Evolutionary conservation across 2,888 invertebrate species (phyloP), one percentile per base, ranked within the genome.

Genomic region (Odontocerum albicorne): DNA sequence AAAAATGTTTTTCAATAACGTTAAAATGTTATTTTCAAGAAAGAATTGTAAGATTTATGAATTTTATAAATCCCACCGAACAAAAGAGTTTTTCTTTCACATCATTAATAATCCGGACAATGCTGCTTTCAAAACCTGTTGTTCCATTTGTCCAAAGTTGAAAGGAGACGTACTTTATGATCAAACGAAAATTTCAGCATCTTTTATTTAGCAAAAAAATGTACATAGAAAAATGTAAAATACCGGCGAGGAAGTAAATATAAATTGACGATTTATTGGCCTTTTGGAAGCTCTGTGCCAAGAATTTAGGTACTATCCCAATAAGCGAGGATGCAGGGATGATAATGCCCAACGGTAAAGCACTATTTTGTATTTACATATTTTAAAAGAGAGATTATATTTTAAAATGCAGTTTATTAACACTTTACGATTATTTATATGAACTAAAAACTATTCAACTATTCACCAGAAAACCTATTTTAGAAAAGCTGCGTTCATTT

Each of bases 181-280:
- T 19, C 47, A 36, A 27, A 20, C 36, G 27, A 13, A 15, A 47
- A 47, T 36, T 22, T 17, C 47, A 16, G 22, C 47, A 36, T 36
- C 45, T 45, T 45, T 33, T 33, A 21, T 45, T 45, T 45, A 33
- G 33, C n/a, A n/a, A n/a, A n/a, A n/a, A n/a, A n/a, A n/a, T n/a
- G n/a, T n/a, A n/a, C 32, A 45, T 12, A 32, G 20, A 19, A 32
- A 44, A 44, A 44, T 44, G 32, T 19, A 8, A 12, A 45, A 12
- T 19, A 19, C 33, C 17, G 45, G 45, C 45, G 33, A n/a, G 33
- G 13, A 20, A 21, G 17, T 33, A 45, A 45, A 45, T 33, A 45
- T 44, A 51, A 33, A 44, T 38, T 44, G 51, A 44, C 43, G 35
- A 43, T 51, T 36, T 51, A 51, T 51, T 44, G 51, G 43, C 36